Evolutionary conservation across 2,888 invertebrate genomes (phyloP).

Genomic region (Tanytarsus gracilentus): DNA sequence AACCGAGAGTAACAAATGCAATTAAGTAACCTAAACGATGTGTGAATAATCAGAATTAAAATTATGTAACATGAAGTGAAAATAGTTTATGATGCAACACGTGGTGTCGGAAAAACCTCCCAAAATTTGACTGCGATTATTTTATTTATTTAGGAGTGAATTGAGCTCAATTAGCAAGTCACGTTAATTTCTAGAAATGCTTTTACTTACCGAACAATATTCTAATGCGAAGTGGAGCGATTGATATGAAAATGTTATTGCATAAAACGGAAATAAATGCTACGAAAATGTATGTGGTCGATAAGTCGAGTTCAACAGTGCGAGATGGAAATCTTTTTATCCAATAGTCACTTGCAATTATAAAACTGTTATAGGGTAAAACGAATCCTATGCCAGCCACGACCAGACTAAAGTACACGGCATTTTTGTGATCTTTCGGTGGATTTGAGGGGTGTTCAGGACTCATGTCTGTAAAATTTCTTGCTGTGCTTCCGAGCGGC

Average conservation of each 20-base stretch:
- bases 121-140: too few species aligned
- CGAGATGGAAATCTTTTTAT: constrained; percentile 73
- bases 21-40: constrained; percentile 59
- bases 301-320: constrained; percentile 87
- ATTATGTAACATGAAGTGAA: background rate
- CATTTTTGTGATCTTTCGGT: constrained; percentile 41
- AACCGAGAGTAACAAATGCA: constrained; percentile 69
- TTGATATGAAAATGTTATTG: constrained; percentile 76
- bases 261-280: constrained; percentile 78
- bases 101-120: too few species aligned
- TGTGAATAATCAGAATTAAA: constrained; percentile 2
- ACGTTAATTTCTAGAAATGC: too few species aligned
- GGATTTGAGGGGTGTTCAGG: constrained; percentile 36
- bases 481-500: constrained; percentile 4
- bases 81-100: too few species aligned
- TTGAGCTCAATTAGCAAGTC: too few species aligned
- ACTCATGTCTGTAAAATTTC: background rate
- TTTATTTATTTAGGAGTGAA: too few species aligned
- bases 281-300: constrained; percentile 81
- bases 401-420: constrained; percentile 49
- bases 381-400: constrained; percentile 84
- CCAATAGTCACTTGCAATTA: constrained; percentile 90
- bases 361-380: constrained; percentile 87
- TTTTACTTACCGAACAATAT: constrained; percentile 77
- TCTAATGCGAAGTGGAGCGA: constrained; percentile 70